Percentiles rank a stretch among this genome's conserved stretches.
Evolutionary conservation across 2,888 invertebrate genomes (phyloP).

Genomic region (Sesia apiformis): DNA sequence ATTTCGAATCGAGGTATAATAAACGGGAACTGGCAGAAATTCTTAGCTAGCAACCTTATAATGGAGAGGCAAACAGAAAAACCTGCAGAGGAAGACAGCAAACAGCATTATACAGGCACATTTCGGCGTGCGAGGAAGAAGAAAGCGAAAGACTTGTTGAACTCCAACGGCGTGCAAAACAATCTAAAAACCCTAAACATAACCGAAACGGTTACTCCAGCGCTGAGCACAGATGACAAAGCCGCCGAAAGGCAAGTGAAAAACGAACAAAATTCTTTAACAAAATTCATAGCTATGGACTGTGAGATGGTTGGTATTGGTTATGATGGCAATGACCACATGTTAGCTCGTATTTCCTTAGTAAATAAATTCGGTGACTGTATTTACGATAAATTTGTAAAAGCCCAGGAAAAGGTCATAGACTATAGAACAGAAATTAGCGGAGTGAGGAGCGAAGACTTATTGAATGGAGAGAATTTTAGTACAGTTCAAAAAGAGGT

Average conservation of each 20-base stretch:
- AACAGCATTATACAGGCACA: slow-evolving; percentile 41
- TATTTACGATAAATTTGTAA: slow-evolving; percentile 88
- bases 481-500: slow-evolving; percentile 84
- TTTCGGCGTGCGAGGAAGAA: slow-evolving; percentile 44
- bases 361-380: slow-evolving; percentile 89
- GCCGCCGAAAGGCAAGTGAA: slow-evolving; percentile 10
- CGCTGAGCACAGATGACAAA: neutral
- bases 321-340: slow-evolving; percentile 80
- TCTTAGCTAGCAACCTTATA: slow-evolving; percentile 39
- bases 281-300: slow-evolving; percentile 87
- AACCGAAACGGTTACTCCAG: slow-evolving; percentile 4
- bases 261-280: slow-evolving; percentile 40
- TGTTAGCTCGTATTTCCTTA: slow-evolving; percentile 90
- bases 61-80: slow-evolving; percentile 47
- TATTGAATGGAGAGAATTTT: slow-evolving; percentile 80
- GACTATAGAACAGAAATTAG: slow-evolving; percentile 92
- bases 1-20: slow-evolving; percentile 39
- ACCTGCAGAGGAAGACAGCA: slow-evolving; percentile 23
- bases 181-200: slow-evolving; percentile 29
- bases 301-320: slow-evolving; percentile 98
- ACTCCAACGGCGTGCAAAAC: slow-evolving; percentile 13
- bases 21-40: slow-evolving; percentile 62
- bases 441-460: slow-evolving; percentile 85
- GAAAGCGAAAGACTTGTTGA: neutral
- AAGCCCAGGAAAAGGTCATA: slow-evolving; percentile 78